Evolutionary conservation across 2,888 invertebrate genomes (phyloP).

Genomic region (Andrena bucephala): DNA sequence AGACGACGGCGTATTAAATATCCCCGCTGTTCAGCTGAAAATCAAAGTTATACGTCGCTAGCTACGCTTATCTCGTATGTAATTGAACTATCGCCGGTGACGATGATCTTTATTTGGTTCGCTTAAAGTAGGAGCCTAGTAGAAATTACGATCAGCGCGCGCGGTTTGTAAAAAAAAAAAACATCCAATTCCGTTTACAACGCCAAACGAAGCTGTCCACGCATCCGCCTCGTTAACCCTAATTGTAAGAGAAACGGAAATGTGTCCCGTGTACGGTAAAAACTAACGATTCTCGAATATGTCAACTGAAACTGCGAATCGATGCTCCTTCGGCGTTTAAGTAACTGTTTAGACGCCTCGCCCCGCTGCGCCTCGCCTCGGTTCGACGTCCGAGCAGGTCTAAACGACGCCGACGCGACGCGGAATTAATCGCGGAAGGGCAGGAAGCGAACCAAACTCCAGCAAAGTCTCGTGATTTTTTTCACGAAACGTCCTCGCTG

Average conservation of each 20-base stretch:
- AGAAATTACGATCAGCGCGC: constrained; percentile 52
- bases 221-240: constrained; percentile 6
- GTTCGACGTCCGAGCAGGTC: neutral
- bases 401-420: constrained; percentile 1
- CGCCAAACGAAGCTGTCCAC: neutral
- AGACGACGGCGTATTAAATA: constrained; percentile 67
- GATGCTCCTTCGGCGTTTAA: constrained; percentile 15
- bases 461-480: constrained; percentile 42
- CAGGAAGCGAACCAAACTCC: constrained; percentile 9
- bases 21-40: constrained; percentile 48
- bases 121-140: constrained; percentile 63
- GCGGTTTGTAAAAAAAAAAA: constrained; percentile 64
- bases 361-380: neutral
- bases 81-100: constrained; percentile 48
- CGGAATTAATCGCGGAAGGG: neutral
- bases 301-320: constrained; percentile 9
- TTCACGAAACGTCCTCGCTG: constrained; percentile 47
- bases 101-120: constrained; percentile 66
- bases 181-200: constrained; percentile 47
- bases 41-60: constrained; percentile 55
- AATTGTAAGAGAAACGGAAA: constrained; percentile 18
- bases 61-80: constrained; percentile 65
- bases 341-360: neutral
- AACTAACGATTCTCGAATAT: constrained; percentile 8
- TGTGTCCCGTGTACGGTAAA: constrained; percentile 17